These are phyloP conservation scores for Alectoris magna DNA, from an alignment of 2,797 vertebrate species.

Conservation along the genomic window DNA sequence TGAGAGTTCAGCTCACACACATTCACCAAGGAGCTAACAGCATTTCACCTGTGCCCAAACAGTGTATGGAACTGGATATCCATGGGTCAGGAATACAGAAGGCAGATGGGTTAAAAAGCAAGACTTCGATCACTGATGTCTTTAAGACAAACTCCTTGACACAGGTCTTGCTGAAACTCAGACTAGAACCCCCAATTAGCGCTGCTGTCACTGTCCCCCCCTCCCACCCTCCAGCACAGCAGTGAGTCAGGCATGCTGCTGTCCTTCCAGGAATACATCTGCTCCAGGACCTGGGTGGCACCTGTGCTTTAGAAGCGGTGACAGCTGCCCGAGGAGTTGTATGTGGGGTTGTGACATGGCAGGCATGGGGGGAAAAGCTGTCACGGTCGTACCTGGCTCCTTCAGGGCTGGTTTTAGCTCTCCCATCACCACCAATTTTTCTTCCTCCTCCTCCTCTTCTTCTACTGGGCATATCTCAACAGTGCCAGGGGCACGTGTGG, in stretches of 20 bases:
- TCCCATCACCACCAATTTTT: conserved; percentile 38
- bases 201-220: neutral
- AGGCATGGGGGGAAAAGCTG: conserved; percentile 15
- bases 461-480: conserved; percentile 53
- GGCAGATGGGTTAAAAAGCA: neutral
- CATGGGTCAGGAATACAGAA: neutral
- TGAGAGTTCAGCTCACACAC: neutral
- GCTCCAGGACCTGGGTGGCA: fast-evolving
- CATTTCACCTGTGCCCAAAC: neutral
- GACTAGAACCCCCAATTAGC: neutral
- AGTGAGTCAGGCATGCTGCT: neutral
- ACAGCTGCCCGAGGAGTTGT: neutral
- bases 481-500: conserved; percentile 48
- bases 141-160: neutral
- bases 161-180: neutral
- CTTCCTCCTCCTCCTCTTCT: conserved; percentile 65
- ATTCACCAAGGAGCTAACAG: neutral
- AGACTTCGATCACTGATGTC: neutral
- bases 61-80: neutral
- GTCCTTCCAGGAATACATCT: neutral
- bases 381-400: conserved; percentile 42
- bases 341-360: neutral
- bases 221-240: neutral
- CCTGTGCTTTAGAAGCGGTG: neutral
- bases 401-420: conserved; percentile 22